A percentile compares a stretch with the other conserved stretches of the same genome.
These are phyloP conservation scores for Zelleria hepariella DNA, from an alignment of 2,888 invertebrate species.

Conservation along the genomic window DNA sequence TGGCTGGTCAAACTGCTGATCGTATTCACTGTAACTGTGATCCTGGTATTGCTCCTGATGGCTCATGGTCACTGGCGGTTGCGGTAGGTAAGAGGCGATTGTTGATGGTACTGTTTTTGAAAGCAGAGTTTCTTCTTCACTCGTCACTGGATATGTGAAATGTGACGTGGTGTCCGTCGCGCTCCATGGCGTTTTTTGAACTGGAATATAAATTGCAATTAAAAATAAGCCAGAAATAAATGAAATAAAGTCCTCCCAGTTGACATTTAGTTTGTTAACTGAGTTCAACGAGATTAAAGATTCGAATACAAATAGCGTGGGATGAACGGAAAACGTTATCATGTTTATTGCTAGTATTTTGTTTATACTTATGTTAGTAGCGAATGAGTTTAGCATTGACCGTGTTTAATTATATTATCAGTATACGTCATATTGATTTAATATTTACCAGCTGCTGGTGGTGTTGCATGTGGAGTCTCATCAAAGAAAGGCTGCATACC, in stretches of 20 bases:
- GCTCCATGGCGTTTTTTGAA: slow-evolving; percentile 60
- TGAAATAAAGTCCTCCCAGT: background rate
- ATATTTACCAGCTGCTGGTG: slow-evolving; percentile 55
- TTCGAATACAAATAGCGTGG: background rate
- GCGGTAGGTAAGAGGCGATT: slow-evolving; percentile 41
- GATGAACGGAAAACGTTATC: slow-evolving; percentile 8
- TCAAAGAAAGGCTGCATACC: slow-evolving; percentile 68
- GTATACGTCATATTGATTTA: background rate
- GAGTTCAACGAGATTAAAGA: background rate
- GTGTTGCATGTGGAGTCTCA: slow-evolving; percentile 64
- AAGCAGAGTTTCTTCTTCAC: slow-evolving; percentile 43
- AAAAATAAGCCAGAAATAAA: background rate
- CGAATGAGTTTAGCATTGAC: background rate
- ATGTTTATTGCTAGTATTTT: background rate
- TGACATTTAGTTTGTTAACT: background rate
- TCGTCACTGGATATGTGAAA: slow-evolving; percentile 49
- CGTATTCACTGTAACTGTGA: slow-evolving; percentile 39
- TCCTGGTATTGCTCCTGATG: slow-evolving; percentile 36
- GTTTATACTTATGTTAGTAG: background rate
- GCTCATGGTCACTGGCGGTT: slow-evolving; percentile 36
- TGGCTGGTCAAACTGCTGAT: slow-evolving; percentile 29
- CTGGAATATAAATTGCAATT: slow-evolving; percentile 53
- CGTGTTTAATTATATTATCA: background rate
- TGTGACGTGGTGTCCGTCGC: slow-evolving; percentile 47
- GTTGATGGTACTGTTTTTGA: slow-evolving; percentile 45